A percentile compares a stretch with the other conserved stretches of the same genome.
Evolutionary conservation across 1,140 invertebrate species (phyloP).

Genomic region (Ceratoteleas bidentatus): DNA sequence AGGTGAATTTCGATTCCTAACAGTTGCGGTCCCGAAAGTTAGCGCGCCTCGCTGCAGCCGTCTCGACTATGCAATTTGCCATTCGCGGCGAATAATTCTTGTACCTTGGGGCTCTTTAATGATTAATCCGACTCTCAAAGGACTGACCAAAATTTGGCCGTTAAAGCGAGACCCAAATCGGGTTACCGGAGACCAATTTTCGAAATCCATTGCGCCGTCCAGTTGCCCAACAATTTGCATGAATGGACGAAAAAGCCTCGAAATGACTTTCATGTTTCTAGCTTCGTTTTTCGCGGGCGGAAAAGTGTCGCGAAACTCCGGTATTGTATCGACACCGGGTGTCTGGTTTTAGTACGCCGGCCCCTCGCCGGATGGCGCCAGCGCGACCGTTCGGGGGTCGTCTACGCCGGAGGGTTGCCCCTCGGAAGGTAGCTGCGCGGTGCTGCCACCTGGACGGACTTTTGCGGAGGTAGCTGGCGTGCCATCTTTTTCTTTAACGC

Average conservation of each 20-base stretch:
- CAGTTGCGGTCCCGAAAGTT: constrained; percentile 63
- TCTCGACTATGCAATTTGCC: constrained; percentile 57
- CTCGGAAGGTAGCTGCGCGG: constrained; percentile 45
- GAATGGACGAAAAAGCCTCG: neutral
- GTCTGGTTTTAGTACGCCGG: neutral
- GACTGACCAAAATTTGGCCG: constrained; percentile 52
- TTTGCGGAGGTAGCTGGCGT: neutral
- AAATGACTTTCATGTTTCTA: neutral
- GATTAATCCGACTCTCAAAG: constrained; percentile 55
- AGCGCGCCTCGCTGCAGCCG: constrained; percentile 52
- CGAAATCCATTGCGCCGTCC: constrained; percentile 20
- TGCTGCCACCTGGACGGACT: constrained; percentile 70
- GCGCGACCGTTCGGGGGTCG: neutral
- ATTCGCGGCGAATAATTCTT: constrained; percentile 56
- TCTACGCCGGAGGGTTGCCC: constrained; percentile 1
- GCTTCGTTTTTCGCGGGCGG: too few relatives aligned
- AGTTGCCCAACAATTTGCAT: neutral
- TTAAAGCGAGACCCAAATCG: constrained; percentile 35
- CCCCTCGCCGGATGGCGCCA: constrained; percentile 43
- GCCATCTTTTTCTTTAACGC: constrained; percentile 11
- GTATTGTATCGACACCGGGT: neutral
- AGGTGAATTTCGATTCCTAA: constrained; percentile 65
- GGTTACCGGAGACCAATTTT: constrained; percentile 41
- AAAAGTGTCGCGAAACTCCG: neutral
- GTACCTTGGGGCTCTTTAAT: constrained; percentile 58